Conservation (phyloP, 2,113 vertebrate genomes). For the Neolamprologus ventralis region DNA sequence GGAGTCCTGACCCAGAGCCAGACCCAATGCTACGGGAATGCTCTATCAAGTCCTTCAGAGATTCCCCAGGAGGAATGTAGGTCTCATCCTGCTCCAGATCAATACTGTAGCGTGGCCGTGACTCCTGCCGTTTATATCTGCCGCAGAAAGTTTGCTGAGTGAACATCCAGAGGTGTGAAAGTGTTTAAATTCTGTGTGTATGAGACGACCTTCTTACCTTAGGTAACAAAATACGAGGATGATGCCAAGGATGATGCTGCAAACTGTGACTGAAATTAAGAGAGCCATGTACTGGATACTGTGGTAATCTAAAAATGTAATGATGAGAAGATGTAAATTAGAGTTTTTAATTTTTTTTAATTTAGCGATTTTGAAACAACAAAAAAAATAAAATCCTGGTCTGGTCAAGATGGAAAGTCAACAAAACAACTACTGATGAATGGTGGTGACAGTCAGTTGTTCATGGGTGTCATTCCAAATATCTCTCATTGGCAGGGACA, state of each 20-base stretch:
- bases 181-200: background rate
- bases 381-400: background rate
- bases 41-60: conserved; percentile 91
- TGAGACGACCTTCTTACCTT: conserved; percentile 70
- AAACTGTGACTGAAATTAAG: conserved; percentile 83
- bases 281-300: conserved; percentile 84
- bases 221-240: conserved; percentile 86
- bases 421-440: background rate
- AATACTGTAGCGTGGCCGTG: conserved; percentile 82
- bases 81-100: conserved; percentile 90
- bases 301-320: conserved; percentile 74
- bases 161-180: background rate
- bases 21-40: conserved; percentile 94
- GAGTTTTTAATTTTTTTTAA: background rate
- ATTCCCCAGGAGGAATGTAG: conserved; percentile 88
- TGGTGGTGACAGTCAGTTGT: background rate
- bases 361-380: background rate
- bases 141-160: background rate
- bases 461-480: background rate
- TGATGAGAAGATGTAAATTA: background rate
- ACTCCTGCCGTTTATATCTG: conserved; percentile 87
- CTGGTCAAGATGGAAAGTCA: background rate
- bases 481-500: conserved; percentile 10
- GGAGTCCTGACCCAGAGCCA: conserved; percentile 96
- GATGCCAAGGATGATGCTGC: conserved; percentile 78